A percentile compares a stretch with the other conserved stretches of the same genome.
Conservation (phyloP, 2,888 invertebrate species). For the Troides aeacus region DNA sequence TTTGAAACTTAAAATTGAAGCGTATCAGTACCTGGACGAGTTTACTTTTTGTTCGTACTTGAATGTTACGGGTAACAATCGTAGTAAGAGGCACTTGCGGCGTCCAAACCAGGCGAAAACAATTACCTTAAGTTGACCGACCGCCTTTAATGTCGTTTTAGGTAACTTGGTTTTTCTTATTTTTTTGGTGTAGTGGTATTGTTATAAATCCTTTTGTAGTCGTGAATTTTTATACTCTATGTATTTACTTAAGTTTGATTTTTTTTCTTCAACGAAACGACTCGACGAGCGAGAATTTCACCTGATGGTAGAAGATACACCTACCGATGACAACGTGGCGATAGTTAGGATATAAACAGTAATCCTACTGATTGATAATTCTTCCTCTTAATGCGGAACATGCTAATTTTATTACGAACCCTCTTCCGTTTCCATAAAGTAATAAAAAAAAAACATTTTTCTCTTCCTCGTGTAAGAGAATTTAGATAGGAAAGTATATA, state of each 20-base stretch:
- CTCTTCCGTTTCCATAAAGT: no score
- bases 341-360: no score
- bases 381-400: no score
- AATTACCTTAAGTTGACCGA: constrained; percentile 7
- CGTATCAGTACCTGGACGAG: background rate
- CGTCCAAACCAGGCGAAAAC: constrained; percentile 11
- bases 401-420: no score
- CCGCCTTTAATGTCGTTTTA: constrained; percentile 8
- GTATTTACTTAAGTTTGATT: background rate
- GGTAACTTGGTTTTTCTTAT: background rate
- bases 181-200: background rate
- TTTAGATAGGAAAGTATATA: no score
- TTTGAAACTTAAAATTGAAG: background rate
- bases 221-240: background rate
- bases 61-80: constrained; percentile 12
- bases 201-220: background rate
- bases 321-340: no score
- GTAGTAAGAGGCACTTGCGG: constrained; percentile 15
- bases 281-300: no score
- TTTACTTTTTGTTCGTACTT: background rate
- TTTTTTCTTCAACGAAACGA: no score
- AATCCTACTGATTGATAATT: no score
- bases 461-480: no score
- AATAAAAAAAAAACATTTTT: no score
- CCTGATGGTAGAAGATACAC: no score